phyloP scores from a whole-genome alignment of 2,888 invertebrate species.

The Seira ritae region DNA sequence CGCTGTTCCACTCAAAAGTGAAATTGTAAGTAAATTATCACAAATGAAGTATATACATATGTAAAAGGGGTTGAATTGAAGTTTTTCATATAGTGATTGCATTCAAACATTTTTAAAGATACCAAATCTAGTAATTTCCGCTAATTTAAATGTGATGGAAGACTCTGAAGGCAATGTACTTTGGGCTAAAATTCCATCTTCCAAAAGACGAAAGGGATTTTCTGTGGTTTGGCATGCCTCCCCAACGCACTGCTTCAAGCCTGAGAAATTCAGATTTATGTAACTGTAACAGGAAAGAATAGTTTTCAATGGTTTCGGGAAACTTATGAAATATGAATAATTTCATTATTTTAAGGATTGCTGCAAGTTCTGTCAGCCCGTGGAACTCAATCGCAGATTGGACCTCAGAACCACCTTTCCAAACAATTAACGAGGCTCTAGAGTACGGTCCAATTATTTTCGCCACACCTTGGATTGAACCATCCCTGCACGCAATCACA shows the following conservation, averaged over 20 bases:
- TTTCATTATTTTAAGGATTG: not conserved
- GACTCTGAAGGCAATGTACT: not conserved
- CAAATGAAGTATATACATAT: not conserved
- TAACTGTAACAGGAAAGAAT: too few relatives aligned
- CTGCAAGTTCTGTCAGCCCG: not conserved
- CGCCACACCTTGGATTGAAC: too few relatives aligned
- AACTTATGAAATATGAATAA: too few relatives aligned
- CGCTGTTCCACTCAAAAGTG: constrained; percentile 4
- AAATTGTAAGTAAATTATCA: not conserved
- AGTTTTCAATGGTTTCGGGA: too few relatives aligned
- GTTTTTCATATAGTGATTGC: too few relatives aligned
- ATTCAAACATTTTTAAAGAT: not conserved
- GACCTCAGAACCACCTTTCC: not conserved
- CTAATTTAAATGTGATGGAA: not conserved
- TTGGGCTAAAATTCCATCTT: too few relatives aligned
- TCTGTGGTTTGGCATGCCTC: not conserved
- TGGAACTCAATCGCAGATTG: not conserved
- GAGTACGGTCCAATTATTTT: not conserved
- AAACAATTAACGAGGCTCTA: not conserved
- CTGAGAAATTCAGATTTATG: constrained; percentile 28
- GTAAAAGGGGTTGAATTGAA: too few relatives aligned
- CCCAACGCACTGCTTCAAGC: constrained; percentile 1
- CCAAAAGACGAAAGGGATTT: not conserved
- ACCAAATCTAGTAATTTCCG: not conserved
- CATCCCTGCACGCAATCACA: too few relatives aligned